Conservation (phyloP, 1,140 invertebrate species). For the Drosophila watanabei region DNA sequence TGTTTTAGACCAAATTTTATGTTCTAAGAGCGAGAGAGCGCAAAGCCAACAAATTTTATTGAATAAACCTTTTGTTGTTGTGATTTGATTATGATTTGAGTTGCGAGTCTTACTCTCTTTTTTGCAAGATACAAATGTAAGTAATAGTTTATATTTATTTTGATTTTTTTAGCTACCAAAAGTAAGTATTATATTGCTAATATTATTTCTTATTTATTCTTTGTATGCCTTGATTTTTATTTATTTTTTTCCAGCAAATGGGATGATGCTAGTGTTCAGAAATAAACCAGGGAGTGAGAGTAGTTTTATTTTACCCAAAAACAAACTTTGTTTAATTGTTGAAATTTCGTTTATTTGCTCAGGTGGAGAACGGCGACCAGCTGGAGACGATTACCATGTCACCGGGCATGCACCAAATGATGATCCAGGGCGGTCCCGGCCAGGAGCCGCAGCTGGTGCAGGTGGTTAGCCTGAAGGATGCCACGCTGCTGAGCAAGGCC, state of each 20-base stretch:
- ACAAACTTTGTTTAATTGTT: neutral
- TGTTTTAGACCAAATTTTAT: conserved; percentile 65
- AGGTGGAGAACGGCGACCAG: conserved; percentile 90
- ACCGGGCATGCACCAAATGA: conserved; percentile 92
- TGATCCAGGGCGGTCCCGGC: conserved; percentile 90
- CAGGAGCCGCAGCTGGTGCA: conserved; percentile 92
- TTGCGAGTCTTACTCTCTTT: conserved; percentile 13
- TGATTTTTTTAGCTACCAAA: neutral
- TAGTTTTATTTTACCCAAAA: neutral
- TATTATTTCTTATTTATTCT: conserved; percentile 13
- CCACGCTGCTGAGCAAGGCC: conserved; percentile 91
- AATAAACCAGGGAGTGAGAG: neutral
- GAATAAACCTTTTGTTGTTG: conserved; percentile 76
- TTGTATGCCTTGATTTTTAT: neutral
- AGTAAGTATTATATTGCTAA: conserved; percentile 2
- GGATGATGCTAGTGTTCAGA: neutral
- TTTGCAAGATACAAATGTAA: neutral
- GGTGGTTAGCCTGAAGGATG: conserved; percentile 93
- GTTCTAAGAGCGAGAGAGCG: conserved; percentile 18
- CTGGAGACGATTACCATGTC: conserved; percentile 90
- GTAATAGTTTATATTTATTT: neutral
- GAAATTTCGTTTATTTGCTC: neutral
- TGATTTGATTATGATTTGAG: conserved; percentile 77
- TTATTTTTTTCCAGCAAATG: neutral
- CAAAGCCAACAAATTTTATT: conserved; percentile 54